phyloP scores from a whole-genome alignment of 1,140 invertebrate species.

The Eumaeus atala region DNA sequence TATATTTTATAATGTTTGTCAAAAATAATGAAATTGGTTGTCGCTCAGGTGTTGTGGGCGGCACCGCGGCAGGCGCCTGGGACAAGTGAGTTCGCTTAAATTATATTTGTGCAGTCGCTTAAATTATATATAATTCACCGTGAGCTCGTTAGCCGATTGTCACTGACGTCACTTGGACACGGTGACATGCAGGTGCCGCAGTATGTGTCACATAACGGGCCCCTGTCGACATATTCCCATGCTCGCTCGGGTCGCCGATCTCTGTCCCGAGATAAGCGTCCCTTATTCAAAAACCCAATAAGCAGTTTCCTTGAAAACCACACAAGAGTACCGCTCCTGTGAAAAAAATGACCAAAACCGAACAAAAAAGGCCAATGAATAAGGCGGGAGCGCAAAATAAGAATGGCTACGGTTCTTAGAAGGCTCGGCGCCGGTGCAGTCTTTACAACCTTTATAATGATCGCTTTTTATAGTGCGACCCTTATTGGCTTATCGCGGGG shows the following conservation, averaged over 20 bases:
- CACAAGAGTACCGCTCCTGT: slow-evolving; percentile 63
- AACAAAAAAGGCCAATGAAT: slow-evolving; percentile 65
- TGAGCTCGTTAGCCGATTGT: slow-evolving; percentile 23
- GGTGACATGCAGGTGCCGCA: slow-evolving; percentile 29
- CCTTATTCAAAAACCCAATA: slow-evolving; percentile 66
- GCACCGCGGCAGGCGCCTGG: no score
- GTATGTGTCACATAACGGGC: slow-evolving; percentile 46
- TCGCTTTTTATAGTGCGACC: slow-evolving; percentile 64
- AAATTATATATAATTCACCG: slow-evolving; percentile 15
- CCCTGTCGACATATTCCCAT: slow-evolving; percentile 42
- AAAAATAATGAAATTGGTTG: no score
- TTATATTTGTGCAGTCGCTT: slow-evolving; percentile 1
- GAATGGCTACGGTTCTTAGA: slow-evolving; percentile 68
- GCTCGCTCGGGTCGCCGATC: slow-evolving; percentile 42
- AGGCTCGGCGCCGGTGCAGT: slow-evolving; percentile 69
- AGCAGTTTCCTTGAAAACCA: slow-evolving; percentile 67
- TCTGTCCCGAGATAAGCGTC: slow-evolving; percentile 53
- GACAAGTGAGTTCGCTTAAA: background rate
- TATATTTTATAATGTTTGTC: no score
- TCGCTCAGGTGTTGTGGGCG: no score
- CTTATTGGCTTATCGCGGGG: slow-evolving; percentile 66
- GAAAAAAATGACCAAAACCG: slow-evolving; percentile 63
- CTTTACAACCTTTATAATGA: slow-evolving; percentile 71
- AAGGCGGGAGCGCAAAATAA: slow-evolving; percentile 71
- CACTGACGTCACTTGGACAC: slow-evolving; percentile 33